Conservation (phyloP, 2,113 vertebrate species). For the Megaceryle torquata region DNA sequence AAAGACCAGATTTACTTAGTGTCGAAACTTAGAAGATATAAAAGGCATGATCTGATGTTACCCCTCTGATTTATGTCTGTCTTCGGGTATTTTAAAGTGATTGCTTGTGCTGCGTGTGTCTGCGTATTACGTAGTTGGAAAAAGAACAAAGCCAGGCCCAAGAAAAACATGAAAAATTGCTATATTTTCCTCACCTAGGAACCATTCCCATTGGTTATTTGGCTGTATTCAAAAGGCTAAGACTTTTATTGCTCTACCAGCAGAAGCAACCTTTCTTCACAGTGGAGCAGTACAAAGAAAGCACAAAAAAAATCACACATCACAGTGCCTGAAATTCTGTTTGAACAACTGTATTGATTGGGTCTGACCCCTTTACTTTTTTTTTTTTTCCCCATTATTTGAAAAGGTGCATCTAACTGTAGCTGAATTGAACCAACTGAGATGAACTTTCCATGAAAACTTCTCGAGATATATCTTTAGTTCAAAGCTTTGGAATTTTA, state of each 20-base stretch:
- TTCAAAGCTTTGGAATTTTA: conserved; percentile 94
- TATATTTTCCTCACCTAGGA: conserved; percentile 31
- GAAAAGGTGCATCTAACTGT: conserved; percentile 85
- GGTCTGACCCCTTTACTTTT: conserved; percentile 86
- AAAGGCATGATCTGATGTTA: conserved; percentile 39
- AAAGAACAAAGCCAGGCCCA: conserved; percentile 62
- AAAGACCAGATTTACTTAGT: neutral
- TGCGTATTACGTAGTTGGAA: neutral
- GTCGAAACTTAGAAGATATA: conserved; percentile 5
- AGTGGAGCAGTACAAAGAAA: conserved; percentile 86
- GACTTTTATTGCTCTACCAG: conserved; percentile 73
- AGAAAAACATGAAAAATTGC: conserved; percentile 53
- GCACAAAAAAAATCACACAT: conserved; percentile 86
- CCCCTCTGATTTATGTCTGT: conserved; percentile 20
- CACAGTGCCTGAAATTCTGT: conserved; percentile 89
- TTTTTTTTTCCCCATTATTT: conserved; percentile 82
- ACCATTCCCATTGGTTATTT: conserved; percentile 64
- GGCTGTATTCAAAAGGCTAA: conserved; percentile 73
- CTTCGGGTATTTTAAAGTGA: neutral
- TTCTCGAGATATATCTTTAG: conserved; percentile 86
- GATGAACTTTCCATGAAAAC: conserved; percentile 89
- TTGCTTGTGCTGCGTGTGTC: neutral
- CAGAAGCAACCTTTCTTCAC: conserved; percentile 83
- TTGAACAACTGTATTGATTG: conserved; percentile 95
- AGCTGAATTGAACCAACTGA: conserved; percentile 79